Conservation (phyloP, 2,888 invertebrate genomes). For the Noctua pronuba region DNA sequence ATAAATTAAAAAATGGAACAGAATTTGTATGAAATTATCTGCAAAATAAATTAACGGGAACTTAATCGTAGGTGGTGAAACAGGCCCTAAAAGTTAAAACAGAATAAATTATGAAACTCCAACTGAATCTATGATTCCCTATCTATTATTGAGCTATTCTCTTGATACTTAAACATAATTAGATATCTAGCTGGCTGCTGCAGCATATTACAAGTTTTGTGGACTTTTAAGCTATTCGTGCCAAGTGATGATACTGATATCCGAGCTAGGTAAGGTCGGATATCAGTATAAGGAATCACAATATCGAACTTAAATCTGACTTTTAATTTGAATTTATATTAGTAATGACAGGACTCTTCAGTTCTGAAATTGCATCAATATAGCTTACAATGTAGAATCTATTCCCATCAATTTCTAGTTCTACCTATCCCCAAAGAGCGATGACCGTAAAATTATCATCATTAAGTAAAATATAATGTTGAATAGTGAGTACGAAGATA, state of each 20-base stretch:
- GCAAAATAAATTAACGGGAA: too few relatives aligned
- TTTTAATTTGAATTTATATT: neutral
- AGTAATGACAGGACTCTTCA: neutral
- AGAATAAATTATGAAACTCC: neutral
- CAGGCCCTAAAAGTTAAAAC: too few relatives aligned
- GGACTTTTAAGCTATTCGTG: too few relatives aligned
- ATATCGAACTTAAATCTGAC: neutral
- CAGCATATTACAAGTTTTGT: neutral
- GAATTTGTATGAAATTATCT: too few relatives aligned
- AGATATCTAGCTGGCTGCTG: neutral
- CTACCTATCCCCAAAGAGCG: constrained; percentile 1
- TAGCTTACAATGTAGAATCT: neutral
- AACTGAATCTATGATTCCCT: neutral
- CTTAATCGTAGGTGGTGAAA: too few relatives aligned
- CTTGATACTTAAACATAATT: neutral
- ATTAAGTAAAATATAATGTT: neutral
- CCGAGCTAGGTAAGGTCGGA: neutral
- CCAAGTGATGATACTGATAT: too few relatives aligned
- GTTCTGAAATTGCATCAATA: neutral
- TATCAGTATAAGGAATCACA: neutral
- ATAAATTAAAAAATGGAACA: too few relatives aligned
- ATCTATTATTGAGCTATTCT: neutral
- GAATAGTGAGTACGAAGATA: neutral
- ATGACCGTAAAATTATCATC: constrained; percentile 14
- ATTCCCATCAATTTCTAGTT: neutral